These are phyloP conservation scores for Crenuchus spilurus DNA, from an alignment of 2,797 vertebrate genomes.

Conservation along the genomic window DNA sequence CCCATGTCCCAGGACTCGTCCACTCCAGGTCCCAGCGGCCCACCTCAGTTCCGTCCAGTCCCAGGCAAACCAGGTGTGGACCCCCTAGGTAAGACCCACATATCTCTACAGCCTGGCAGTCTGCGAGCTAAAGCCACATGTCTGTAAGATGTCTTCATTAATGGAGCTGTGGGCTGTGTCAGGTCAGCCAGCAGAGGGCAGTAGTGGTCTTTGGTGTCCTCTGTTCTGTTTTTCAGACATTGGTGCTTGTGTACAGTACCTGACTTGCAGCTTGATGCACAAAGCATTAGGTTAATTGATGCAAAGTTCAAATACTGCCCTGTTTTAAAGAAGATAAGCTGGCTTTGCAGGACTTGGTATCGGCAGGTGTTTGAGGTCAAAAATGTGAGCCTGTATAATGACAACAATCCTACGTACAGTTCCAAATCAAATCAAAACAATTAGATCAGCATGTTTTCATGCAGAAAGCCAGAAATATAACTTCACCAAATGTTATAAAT, in stretches of 20 bases:
- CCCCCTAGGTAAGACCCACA: constrained; percentile 75
- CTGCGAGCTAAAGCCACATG: not conserved
- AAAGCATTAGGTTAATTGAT: constrained; percentile 17
- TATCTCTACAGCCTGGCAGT: not conserved
- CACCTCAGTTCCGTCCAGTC: constrained; percentile 82
- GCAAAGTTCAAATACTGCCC: not conserved
- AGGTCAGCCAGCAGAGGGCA: constrained; percentile 75
- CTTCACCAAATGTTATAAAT: too few species aligned
- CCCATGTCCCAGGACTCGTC: constrained; percentile 85
- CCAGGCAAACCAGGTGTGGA: constrained; percentile 81
- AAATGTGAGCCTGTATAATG: too few species aligned
- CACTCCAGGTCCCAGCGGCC: constrained; percentile 78
- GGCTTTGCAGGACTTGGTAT: not conserved
- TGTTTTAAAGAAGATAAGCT: not conserved
- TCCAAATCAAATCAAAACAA: too few species aligned
- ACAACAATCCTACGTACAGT: too few species aligned
- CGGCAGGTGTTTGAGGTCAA: not conserved
- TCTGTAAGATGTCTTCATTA: constrained; percentile 31
- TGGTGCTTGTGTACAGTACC: constrained; percentile 6
- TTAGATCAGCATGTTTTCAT: too few species aligned
- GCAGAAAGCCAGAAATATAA: too few species aligned
- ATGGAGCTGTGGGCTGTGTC: constrained; percentile 41
- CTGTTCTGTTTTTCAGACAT: not conserved
- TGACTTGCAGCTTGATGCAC: not conserved
- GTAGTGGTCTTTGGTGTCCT: constrained; percentile 67